A percentile compares a stretch with the other conserved stretches of the same genome.
Evolutionary conservation across 2,113 vertebrate species (phyloP).

Genomic region (Pagrus major): DNA sequence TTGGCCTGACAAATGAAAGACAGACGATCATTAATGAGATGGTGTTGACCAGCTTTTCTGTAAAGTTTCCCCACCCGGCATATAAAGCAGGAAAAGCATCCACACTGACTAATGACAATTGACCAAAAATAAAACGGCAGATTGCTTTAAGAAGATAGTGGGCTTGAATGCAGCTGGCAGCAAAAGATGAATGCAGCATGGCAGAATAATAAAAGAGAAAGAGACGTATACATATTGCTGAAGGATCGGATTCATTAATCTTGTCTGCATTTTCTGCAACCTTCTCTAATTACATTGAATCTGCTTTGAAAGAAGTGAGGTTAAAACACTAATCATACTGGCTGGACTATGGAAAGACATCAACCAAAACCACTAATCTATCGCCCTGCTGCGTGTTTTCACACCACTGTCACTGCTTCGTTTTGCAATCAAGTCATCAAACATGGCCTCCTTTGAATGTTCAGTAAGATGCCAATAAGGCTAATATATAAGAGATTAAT

Average conservation of each 20-base stretch:
- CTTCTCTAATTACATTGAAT: slow-evolving; percentile 33
- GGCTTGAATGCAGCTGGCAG: slow-evolving; percentile 11
- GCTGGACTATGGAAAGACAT: slow-evolving; percentile 2
- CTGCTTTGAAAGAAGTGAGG: slow-evolving; percentile 33
- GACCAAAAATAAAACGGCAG: background rate
- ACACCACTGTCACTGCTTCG: background rate
- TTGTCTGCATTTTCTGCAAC: slow-evolving; percentile 31
- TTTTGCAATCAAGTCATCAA: slow-evolving; percentile 2
- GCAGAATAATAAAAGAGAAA: slow-evolving; percentile 27
- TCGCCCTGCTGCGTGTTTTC: slow-evolving; percentile 7
- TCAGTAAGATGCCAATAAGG: background rate
- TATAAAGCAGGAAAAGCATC: background rate
- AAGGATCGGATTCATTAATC: slow-evolving; percentile 38
- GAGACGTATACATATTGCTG: slow-evolving; percentile 20
- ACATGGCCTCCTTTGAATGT: background rate
- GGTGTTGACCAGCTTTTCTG: background rate
- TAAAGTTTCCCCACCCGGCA: background rate
- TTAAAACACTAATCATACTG: slow-evolving; percentile 35
- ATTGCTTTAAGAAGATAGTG: background rate
- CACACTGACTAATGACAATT: slow-evolving; percentile 2
- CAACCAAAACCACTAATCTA: slow-evolving; percentile 20
- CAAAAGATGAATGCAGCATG: slow-evolving; percentile 32
- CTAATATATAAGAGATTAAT: background rate
- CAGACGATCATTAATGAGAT: background rate
- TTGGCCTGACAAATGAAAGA: background rate